phyloP scores from a whole-genome alignment of 2,113 vertebrate species.

The Periophthalmus modestus region DNA sequence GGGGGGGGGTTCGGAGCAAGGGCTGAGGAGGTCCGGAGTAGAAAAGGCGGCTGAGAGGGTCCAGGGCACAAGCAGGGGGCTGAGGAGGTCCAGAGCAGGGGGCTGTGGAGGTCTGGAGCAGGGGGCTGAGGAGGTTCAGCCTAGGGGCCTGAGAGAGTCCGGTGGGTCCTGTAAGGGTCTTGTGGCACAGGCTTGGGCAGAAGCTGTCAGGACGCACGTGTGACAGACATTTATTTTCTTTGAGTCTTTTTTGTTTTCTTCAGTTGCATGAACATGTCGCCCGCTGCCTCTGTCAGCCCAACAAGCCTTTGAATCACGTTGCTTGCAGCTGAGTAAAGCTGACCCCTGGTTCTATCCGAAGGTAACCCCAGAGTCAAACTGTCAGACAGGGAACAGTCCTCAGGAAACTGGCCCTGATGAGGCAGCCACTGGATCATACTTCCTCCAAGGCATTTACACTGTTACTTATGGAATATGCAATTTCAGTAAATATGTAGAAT shows the following conservation, averaged over 20 bases:
- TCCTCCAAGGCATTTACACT: background rate
- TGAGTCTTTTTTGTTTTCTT: constrained; percentile 7
- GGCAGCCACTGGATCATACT: background rate
- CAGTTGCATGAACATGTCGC: constrained; percentile 2
- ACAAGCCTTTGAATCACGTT: constrained; percentile 3
- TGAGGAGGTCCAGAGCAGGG: background rate
- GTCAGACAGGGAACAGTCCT: background rate
- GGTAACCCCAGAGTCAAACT: background rate
- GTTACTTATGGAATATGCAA: background rate
- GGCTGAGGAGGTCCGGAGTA: background rate
- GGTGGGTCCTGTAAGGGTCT: background rate
- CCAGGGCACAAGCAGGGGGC: background rate
- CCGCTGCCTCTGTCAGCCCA: constrained; percentile 6
- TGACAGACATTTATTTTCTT: constrained; percentile 5
- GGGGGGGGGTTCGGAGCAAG: background rate
- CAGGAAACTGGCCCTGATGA: background rate
- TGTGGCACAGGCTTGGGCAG: background rate
- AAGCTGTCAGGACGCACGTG: constrained; percentile 1
- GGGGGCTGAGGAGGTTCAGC: background rate
- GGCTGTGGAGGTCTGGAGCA: background rate
- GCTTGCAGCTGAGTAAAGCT: constrained; percentile 4
- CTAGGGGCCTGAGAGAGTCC: background rate
- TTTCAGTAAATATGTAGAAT: background rate
- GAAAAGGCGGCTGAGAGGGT: background rate
- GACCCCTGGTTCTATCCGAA: background rate